Base-by-base conservation (phyloP, 2,113 vertebrate genomes). In the Hippocampus zosterae region DNA sequence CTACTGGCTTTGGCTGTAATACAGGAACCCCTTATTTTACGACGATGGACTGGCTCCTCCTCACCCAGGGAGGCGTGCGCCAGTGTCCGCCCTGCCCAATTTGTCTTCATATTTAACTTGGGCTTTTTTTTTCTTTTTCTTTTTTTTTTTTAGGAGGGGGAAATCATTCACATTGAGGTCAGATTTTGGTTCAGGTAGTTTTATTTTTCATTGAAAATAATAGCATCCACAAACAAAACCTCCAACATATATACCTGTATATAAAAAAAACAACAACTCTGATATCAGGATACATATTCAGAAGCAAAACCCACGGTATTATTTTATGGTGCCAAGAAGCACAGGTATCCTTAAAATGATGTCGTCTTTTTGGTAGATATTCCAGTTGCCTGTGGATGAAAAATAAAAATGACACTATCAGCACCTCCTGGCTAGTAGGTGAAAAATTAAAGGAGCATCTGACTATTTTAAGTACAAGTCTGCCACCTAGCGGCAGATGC, bases 11-110 rank as follows among this genome's bases (percentile, higher is more conserved):
- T 89, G 74, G 78, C 73, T 63, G 60, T 87, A 86, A 88, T 88
- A 87, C 87, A 91, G 84, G 81, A 87, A 81, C 73, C 82, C 33
- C 75, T 88, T 88, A 88, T 90, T 67, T 89, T 92, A 91, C 71
- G 82, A 75, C 82, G 81, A 79, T 85, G 87, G 87, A 87, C 79
- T 80, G 84, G 89, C 86, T 87, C 77, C 81, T 89, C 76, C 82
- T 89, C 79, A 78, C 77, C 70, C 84, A 76, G 68, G 69, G 81
- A 90, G 74, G 63, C 69, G 76, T 56, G 73, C 72, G 67, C 75
- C 46, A 73, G 61, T 55, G 72, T 37, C 68, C 74, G 56, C 68
- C 73, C 46, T 59, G 67, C 40, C 23, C 11, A 11, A 40, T 80
- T 81, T 73, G 78, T 75, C 64, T 67, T 70, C 59, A 78, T 69